A percentile compares a stretch with the other conserved stretches of the same genome.
Conservation (phyloP, 2,113 vertebrate genomes). For the Campylomormyrus numenius region DNA sequence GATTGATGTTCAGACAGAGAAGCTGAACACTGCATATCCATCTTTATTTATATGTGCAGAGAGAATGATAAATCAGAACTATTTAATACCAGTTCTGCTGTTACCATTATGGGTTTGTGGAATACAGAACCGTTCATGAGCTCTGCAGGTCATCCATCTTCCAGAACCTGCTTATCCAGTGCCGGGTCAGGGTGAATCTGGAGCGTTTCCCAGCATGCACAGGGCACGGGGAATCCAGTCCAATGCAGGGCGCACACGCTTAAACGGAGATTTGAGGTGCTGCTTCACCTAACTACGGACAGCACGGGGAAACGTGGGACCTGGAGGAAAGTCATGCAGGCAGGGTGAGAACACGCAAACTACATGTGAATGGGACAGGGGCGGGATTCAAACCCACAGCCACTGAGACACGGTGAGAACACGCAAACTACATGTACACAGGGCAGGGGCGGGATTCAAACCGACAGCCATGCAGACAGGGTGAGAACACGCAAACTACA, state of each 20-base stretch:
- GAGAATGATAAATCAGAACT: background rate
- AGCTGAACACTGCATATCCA: background rate
- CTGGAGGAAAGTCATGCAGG: background rate
- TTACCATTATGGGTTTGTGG: background rate
- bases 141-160: background rate
- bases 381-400: too few relatives aligned
- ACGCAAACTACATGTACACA: too few relatives aligned
- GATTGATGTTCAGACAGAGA: background rate
- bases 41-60: background rate
- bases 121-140: background rate
- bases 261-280: background rate
- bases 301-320: background rate
- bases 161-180: background rate
- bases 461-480: too few relatives aligned
- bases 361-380: background rate
- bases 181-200: background rate
- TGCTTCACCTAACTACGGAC: background rate
- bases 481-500: too few relatives aligned
- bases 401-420: too few relatives aligned
- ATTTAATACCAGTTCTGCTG: background rate
- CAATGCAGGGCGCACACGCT: background rate
- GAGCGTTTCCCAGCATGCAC: background rate
- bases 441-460: background rate
- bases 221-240: background rate
- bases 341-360: background rate